Base-by-base conservation (phyloP, 2,888 invertebrate genomes). In the Entomobrya multifasciata region DNA sequence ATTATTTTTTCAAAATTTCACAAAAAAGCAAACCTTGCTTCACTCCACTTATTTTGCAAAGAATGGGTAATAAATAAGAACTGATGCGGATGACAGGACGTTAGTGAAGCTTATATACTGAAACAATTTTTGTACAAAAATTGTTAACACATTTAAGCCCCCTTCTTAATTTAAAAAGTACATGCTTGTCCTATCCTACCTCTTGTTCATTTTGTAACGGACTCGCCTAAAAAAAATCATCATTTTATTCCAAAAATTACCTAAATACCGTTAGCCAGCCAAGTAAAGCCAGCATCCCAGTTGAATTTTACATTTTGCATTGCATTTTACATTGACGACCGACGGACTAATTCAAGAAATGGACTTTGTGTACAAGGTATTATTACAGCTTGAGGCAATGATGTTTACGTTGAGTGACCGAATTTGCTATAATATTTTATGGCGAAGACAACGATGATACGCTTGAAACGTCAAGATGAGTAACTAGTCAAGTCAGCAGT, bases 41-140 rank as follows among this genome's bases (percentile, higher is more conserved):
- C 49, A 47, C 72, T 36, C 17, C 62, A 62, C 62, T 27, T 70
- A 44, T 70, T 17, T 47, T 41, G 36, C 13, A 30, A 76, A n/a
- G 67, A 62, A 55, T 36, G 55, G 49, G 22, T 49, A 72, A 81
- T 77, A 55, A 67, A 62, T 74, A 76, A 84, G 77, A 44, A 77
- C 49, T 84, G 84, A 84, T 62, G 84, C 30, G 77, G 44, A 65
- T 77, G 52, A 76, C 55, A 67, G 36, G 30, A 49, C 52, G 65
- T 67, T 22, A 15, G n/a, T 8, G 20, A 76, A 49, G 62, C 76
- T 84, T 84, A 84, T 84, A 84, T 84, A 84, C 76, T 84, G 65
- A 83, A 67, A 84, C 52, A 47, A 74, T 55, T 76, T n/a, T 84
- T 83, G 67, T 25, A 49, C 76, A 67, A 76, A 47, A 27, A 15